Percentiles rank a stretch among this genome's conserved stretches.
These are phyloP conservation scores for Triplophysa rosa DNA, from an alignment of 2,113 vertebrate genomes.

Conservation along the genomic window DNA sequence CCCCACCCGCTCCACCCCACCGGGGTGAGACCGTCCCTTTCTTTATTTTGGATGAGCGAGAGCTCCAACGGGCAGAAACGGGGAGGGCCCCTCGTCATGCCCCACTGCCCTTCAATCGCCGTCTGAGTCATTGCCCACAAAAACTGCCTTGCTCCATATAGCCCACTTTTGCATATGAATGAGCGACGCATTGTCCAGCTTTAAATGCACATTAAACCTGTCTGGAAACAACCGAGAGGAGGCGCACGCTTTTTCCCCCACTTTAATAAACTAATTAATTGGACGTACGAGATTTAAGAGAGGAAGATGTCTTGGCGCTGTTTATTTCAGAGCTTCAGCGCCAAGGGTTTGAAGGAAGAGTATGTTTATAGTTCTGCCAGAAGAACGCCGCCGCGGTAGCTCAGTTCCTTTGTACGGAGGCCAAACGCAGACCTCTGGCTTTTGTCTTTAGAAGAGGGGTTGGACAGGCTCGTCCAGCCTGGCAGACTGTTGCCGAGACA, in stretches of 20 bases:
- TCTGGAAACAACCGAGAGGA: constrained; percentile 65
- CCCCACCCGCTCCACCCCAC: constrained; percentile 28
- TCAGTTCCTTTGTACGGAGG: constrained; percentile 40
- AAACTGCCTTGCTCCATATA: constrained; percentile 69
- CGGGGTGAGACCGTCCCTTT: constrained; percentile 46
- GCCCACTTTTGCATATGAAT: constrained; percentile 75
- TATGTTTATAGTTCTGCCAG: constrained; percentile 57
- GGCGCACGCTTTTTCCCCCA: constrained; percentile 51
- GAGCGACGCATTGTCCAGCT: constrained; percentile 61
- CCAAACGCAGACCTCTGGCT: constrained; percentile 50
- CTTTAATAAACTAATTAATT: constrained; percentile 75
- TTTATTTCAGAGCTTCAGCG: constrained; percentile 40
- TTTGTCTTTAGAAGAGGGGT: constrained; percentile 43
- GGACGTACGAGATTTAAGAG: constrained; percentile 56
- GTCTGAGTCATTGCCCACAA: constrained; percentile 65
- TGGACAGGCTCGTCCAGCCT: constrained; percentile 47
- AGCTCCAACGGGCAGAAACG: constrained; percentile 39
- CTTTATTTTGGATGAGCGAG: constrained; percentile 42
- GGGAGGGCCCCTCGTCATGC: constrained; percentile 63
- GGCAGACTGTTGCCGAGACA: constrained; percentile 48
- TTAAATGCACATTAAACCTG: constrained; percentile 78
- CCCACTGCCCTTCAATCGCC: constrained; percentile 70
- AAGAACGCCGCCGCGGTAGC: constrained; percentile 29
- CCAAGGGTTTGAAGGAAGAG: constrained; percentile 33
- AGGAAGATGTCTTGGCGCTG: constrained; percentile 44